Conservation (phyloP, 2,113 vertebrate genomes). For the Tachuris rubrigastra region DNA sequence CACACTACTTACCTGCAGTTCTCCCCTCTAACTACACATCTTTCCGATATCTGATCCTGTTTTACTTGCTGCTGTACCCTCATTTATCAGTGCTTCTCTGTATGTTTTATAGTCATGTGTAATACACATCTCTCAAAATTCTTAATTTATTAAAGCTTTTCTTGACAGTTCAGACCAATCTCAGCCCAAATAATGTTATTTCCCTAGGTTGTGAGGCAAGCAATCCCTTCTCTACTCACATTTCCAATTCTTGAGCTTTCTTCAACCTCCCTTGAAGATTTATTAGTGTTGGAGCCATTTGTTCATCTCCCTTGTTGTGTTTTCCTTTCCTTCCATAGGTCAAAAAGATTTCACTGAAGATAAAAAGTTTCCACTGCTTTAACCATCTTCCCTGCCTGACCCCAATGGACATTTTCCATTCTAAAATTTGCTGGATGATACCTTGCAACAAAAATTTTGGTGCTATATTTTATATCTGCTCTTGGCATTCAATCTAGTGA, state of each 20-base stretch:
- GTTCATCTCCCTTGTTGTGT: neutral
- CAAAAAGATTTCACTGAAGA: neutral
- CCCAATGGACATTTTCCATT: neutral
- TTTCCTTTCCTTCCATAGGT: neutral
- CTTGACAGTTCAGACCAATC: neutral
- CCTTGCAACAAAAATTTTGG: neutral
- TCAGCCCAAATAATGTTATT: neutral
- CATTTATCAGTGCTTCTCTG: neutral
- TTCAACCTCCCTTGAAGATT: neutral
- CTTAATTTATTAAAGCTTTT: neutral
- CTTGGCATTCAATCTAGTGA: neutral
- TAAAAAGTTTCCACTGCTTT: neutral
- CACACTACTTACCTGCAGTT: neutral
- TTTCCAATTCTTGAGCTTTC: neutral
- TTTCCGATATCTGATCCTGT: neutral
- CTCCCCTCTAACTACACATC: neutral
- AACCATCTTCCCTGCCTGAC: neutral
- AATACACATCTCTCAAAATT: neutral
- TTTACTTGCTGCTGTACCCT: neutral
- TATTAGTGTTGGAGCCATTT: neutral
- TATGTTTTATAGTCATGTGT: neutral
- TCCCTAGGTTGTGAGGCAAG: neutral
- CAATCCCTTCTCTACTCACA: neutral
- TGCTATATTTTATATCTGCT: neutral
- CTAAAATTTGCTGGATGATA: neutral